A percentile compares a stretch with the other conserved stretches of the same genome.
phyloP scores from a whole-genome alignment of 2,797 vertebrate species.

The Spheniscus humboldti region DNA sequence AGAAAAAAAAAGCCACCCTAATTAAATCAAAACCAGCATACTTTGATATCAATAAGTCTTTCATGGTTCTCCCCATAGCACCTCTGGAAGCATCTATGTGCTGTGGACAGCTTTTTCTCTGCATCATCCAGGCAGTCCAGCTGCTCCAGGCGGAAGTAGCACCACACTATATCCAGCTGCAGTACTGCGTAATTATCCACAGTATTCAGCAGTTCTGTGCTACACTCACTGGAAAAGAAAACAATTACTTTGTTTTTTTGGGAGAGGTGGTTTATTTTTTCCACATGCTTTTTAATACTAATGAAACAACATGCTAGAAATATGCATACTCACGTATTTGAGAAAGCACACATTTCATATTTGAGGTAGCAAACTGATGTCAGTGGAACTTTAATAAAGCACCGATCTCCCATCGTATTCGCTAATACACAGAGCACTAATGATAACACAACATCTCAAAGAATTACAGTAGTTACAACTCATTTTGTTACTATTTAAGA shows the following conservation, averaged over 20 bases:
- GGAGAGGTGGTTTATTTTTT: not conserved
- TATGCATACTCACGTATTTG: accelerated
- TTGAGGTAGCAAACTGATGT: not conserved
- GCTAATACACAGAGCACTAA: not conserved
- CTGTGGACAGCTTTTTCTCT: slow-evolving; percentile 79
- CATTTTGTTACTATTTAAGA: not conserved
- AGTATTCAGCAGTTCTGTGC: slow-evolving; percentile 77
- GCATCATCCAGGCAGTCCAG: slow-evolving; percentile 87
- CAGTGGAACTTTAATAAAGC: not conserved
- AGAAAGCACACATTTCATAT: not conserved
- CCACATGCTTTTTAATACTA: not conserved
- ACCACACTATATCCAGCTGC: slow-evolving; percentile 96
- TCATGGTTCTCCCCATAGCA: slow-evolving; percentile 89
- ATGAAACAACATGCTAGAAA: not conserved
- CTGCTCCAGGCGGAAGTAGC: slow-evolving; percentile 85
- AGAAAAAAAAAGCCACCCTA: not conserved
- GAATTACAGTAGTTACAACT: not conserved
- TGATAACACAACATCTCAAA: not conserved
- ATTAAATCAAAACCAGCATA: slow-evolving; percentile 37
- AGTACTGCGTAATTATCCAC: slow-evolving; percentile 95
- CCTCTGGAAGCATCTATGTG: slow-evolving; percentile 84
- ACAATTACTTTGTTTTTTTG: not conserved
- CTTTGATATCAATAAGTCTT: slow-evolving; percentile 89
- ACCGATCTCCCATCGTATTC: not conserved
- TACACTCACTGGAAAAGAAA: slow-evolving; percentile 78